These are phyloP conservation scores for Carassius auratus DNA, from an alignment of 2,113 vertebrate species.

Conservation along the genomic window DNA sequence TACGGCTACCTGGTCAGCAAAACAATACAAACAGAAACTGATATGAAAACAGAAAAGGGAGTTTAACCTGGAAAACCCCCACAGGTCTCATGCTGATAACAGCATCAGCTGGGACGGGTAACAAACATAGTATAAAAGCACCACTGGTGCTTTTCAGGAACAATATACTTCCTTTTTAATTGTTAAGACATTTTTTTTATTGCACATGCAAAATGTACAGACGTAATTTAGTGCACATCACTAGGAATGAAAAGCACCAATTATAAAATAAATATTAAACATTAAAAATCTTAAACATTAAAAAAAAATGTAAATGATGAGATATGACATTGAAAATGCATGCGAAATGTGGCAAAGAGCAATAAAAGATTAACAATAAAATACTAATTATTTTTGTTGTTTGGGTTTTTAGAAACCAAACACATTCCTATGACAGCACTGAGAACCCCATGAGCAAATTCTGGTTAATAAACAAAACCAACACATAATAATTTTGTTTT, in stretches of 20 bases:
- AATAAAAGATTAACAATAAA: neutral
- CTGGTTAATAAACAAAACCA: neutral
- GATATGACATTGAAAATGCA: too few relatives aligned
- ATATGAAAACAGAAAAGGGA: neutral
- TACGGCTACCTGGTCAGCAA: constrained; percentile 60
- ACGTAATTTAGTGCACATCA: neutral
- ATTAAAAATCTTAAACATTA: neutral
- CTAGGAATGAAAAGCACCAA: neutral
- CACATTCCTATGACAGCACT: neutral
- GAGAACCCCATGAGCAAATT: neutral
- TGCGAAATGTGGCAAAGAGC: too few relatives aligned
- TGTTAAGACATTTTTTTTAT: neutral
- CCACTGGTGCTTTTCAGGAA: neutral
- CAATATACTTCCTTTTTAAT: neutral
- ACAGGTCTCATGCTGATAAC: neutral
- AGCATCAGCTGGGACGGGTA: neutral
- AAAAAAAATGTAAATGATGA: neutral
- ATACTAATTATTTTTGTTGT: neutral
- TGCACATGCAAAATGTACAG: neutral
- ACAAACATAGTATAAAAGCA: neutral
- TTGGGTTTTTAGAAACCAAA: neutral
- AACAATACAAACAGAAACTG: neutral
- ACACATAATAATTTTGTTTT: neutral
- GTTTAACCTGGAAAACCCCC: neutral
- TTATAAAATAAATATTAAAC: neutral